phyloP scores from a whole-genome alignment of 2,888 invertebrate species.

The Drosophila putrida region DNA sequence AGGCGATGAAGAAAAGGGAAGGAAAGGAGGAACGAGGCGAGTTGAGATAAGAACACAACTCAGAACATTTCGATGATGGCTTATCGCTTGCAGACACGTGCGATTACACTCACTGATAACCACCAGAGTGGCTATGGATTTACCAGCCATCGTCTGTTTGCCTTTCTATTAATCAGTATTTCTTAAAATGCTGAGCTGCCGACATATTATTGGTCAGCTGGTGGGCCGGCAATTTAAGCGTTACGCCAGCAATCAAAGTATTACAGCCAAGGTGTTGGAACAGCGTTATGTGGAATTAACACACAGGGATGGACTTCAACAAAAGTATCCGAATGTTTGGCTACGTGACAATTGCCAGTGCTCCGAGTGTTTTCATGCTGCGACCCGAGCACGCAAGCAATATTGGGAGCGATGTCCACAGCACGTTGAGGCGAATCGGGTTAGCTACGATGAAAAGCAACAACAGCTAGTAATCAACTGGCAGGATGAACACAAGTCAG shows the following conservation, averaged over 20 bases:
- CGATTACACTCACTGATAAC: constrained; percentile 40
- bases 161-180: constrained; percentile 37
- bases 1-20: not conserved
- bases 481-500: constrained; percentile 88
- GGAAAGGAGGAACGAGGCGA: not conserved
- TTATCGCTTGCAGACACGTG: constrained; percentile 35
- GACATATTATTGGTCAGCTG: constrained; percentile 58
- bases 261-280: constrained; percentile 40
- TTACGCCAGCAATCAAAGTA: constrained; percentile 24
- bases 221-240: constrained; percentile 16
- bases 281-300: constrained; percentile 59
- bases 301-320: constrained; percentile 37
- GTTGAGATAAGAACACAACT: constrained; percentile 20
- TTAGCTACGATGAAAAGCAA: constrained; percentile 47
- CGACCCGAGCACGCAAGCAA: constrained; percentile 88
- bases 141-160: constrained; percentile 44
- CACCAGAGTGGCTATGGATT: constrained; percentile 15
- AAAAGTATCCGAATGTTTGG: constrained; percentile 89
- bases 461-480: constrained; percentile 86
- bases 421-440: constrained; percentile 83
- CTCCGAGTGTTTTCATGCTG: constrained; percentile 88
- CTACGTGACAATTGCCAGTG: constrained; percentile 91
- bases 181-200: constrained; percentile 66
- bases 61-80: constrained; percentile 7
- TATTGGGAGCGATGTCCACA: constrained; percentile 87